phyloP scores from a whole-genome alignment of 1,140 invertebrate genomes.

The Choristoneura fumiferana region DNA sequence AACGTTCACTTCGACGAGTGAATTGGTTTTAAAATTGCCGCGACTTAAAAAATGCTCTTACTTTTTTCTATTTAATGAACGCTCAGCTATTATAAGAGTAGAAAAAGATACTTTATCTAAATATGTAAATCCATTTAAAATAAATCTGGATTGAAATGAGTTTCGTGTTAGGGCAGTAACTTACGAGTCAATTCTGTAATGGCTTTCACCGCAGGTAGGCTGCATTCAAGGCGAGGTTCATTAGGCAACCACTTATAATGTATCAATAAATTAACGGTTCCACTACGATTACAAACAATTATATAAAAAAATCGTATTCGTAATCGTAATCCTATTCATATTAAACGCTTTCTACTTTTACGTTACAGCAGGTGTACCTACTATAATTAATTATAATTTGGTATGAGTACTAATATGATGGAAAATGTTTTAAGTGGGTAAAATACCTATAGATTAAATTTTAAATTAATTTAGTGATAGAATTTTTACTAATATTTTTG shows the following conservation, averaged over 20 bases:
- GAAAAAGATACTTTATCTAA: too few relatives aligned
- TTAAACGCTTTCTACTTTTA: conserved; percentile 34
- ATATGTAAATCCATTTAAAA: neutral
- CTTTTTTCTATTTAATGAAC: too few relatives aligned
- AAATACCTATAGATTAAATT: too few relatives aligned
- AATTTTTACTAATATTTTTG: too few relatives aligned
- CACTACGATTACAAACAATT: neutral
- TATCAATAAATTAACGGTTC: conserved; percentile 27
- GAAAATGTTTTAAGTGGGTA: conserved; percentile 41
- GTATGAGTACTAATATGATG: too few relatives aligned
- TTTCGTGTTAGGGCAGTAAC: conserved; percentile 4
- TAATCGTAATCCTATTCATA: neutral
- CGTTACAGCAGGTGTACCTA: conserved; percentile 38
- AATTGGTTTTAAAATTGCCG: too few relatives aligned
- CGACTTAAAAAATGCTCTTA: too few relatives aligned
- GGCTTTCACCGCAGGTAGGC: conserved; percentile 7
- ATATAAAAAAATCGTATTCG: conserved; percentile 2
- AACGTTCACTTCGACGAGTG: too few relatives aligned
- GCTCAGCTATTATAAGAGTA: too few relatives aligned
- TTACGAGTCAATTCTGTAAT: conserved; percentile 5
- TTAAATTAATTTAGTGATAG: too few relatives aligned
- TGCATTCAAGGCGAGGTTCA: neutral
- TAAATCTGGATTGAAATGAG: conserved; percentile 9
- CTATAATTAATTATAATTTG: too few relatives aligned
- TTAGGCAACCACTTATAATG: conserved; percentile 5